These are phyloP conservation scores for Halictus quadricinctus DNA, from an alignment of 2,888 invertebrate genomes.

Conservation along the genomic window DNA sequence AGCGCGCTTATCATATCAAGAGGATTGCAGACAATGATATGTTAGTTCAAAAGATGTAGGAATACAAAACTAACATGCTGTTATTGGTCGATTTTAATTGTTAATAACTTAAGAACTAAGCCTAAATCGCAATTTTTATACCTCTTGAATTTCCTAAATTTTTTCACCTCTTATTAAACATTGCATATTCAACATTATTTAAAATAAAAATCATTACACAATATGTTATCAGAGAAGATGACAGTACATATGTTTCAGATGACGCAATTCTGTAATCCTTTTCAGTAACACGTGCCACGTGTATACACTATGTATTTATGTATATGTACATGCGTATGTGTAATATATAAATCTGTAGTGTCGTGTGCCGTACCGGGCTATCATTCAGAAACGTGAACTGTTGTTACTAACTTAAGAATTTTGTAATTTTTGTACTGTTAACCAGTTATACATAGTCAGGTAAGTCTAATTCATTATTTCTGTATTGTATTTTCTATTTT, in stretches of 20 bases:
- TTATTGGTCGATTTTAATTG: background rate
- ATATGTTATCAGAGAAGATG: background rate
- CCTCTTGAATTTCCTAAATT: background rate
- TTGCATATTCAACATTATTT: background rate
- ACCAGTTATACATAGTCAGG: background rate
- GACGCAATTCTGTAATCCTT: background rate
- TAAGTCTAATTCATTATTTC: background rate
- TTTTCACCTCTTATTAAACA: background rate
- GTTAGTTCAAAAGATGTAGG: background rate
- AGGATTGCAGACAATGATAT: background rate
- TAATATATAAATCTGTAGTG: background rate
- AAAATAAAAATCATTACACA: background rate
- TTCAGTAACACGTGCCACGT: background rate
- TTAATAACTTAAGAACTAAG: background rate
- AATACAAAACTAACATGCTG: background rate
- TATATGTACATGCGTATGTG: too few species aligned
- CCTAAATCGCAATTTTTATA: background rate
- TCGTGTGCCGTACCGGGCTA: background rate
- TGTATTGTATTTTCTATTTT: background rate
- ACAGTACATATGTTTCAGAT: background rate
- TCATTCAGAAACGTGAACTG: background rate
- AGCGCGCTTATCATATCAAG: background rate
- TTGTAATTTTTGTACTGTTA: background rate
- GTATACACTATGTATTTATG: too few species aligned
- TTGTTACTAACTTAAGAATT: background rate